Percentiles rank a stretch among this genome's conserved stretches.
phyloP scores from a whole-genome alignment of 2,888 invertebrate species.

The Thera britannica region DNA sequence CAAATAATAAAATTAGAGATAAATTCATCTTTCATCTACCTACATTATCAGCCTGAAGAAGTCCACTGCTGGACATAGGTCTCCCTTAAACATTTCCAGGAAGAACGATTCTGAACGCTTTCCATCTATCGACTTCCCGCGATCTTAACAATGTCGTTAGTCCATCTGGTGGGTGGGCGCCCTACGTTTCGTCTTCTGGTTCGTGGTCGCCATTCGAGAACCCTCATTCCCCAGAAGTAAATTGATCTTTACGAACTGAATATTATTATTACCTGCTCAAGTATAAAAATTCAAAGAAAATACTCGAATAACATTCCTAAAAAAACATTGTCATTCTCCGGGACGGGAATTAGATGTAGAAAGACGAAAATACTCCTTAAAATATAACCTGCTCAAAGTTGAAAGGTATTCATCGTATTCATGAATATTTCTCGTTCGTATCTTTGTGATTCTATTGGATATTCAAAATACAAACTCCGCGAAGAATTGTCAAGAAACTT shows the following conservation, averaged over 20 bases:
- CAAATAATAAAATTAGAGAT: too few species aligned
- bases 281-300: slow-evolving; percentile 2
- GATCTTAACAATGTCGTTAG: too few species aligned
- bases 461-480: slow-evolving; percentile 23
- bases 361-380: background rate
- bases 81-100: too few species aligned
- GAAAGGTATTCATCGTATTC: background rate
- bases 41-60: too few species aligned
- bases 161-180: too few species aligned
- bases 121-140: too few species aligned
- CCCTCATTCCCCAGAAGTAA: too few species aligned
- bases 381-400: background rate
- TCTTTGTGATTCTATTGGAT: slow-evolving; percentile 27
- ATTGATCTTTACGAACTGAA: background rate
- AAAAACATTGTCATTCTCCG: background rate
- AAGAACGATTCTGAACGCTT: too few species aligned
- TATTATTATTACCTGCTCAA: slow-evolving; percentile 6
- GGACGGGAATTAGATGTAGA: slow-evolving; percentile 7
- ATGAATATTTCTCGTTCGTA: background rate
- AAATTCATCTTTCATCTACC: too few species aligned
- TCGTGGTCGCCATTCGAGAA: too few species aligned
- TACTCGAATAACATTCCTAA: background rate
- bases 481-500: slow-evolving; percentile 17
- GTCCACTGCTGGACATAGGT: too few species aligned
- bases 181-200: too few species aligned